Conservation (phyloP, 2,888 invertebrate species). For the Drosophila meridiana region DNA sequence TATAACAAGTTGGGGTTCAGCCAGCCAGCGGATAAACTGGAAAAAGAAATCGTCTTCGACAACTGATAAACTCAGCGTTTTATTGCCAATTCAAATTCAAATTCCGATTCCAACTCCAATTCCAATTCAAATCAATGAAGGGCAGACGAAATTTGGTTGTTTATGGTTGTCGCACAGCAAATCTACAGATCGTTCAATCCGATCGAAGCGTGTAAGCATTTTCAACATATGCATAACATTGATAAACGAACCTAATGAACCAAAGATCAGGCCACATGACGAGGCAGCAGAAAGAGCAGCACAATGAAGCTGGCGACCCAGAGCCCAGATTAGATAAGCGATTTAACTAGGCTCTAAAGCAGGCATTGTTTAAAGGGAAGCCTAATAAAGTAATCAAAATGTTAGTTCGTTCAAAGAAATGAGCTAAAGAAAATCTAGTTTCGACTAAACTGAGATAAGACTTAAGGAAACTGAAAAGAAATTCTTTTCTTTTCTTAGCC, state of each 20-base stretch:
- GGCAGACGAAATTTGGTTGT: conserved; percentile 46
- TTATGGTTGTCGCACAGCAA: conserved; percentile 38
- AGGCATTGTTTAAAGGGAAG: neutral
- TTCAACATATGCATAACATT: conserved; percentile 49
- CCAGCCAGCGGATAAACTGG: conserved; percentile 53
- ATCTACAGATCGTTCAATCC: conserved; percentile 28
- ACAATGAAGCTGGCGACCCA: neutral
- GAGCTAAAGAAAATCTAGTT: neutral
- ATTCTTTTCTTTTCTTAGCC: neutral
- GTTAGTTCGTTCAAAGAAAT: conserved; percentile 20
- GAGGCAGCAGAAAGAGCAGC: conserved; percentile 1
- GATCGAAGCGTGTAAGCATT: conserved; percentile 32
- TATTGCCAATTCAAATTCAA: conserved; percentile 76
- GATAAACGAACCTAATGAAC: conserved; percentile 46
- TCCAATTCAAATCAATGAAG: conserved; percentile 54
- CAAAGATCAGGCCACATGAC: conserved; percentile 24
- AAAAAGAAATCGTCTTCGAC: conserved; percentile 58
- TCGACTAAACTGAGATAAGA: conserved; percentile 30
- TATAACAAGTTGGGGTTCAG: conserved; percentile 63
- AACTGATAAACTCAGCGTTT: conserved; percentile 73
- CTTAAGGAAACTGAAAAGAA: neutral
- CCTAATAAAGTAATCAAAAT: conserved; percentile 50
- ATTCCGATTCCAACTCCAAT: conserved; percentile 60
- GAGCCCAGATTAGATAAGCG: conserved; percentile 44
- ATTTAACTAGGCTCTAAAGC: conserved; percentile 22